These are phyloP conservation scores for Melinaea marsaeus DNA, from an alignment of 2,888 invertebrate genomes.

Conservation along the genomic window DNA sequence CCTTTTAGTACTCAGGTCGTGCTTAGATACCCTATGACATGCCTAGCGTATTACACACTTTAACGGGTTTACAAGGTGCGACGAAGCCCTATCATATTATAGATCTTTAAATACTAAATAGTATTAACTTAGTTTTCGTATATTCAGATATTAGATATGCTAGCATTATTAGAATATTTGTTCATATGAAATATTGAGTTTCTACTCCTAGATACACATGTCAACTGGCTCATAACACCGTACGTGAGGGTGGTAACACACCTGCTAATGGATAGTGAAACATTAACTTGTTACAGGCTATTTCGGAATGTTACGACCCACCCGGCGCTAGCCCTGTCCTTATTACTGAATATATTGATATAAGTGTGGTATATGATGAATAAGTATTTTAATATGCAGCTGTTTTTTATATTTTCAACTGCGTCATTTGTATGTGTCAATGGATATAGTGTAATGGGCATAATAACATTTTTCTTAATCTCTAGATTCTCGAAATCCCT, in stretches of 20 bases:
- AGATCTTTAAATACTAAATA: background rate
- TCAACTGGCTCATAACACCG: background rate
- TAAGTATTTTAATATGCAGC: no score
- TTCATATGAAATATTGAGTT: background rate
- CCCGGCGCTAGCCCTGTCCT: background rate
- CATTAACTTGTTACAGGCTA: constrained; percentile 5
- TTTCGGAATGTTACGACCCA: background rate
- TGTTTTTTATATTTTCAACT: no score
- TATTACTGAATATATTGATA: background rate
- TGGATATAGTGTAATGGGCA: no score
- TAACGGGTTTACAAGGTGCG: constrained; percentile 2
- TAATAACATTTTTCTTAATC: no score
- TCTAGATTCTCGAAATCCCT: no score
- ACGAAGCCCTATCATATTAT: background rate
- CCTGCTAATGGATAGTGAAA: constrained; percentile 12
- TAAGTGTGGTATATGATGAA: background rate
- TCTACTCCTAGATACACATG: background rate
- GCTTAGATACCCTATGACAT: background rate
- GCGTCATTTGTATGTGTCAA: no score
- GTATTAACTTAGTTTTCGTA: background rate
- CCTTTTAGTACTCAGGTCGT: background rate
- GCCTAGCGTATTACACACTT: constrained; percentile 3
- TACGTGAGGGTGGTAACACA: background rate
- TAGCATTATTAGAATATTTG: no score
- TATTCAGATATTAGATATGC: background rate